Conservation (phyloP, 1,140 invertebrate species). For the Calliopsis andreniformis region DNA sequence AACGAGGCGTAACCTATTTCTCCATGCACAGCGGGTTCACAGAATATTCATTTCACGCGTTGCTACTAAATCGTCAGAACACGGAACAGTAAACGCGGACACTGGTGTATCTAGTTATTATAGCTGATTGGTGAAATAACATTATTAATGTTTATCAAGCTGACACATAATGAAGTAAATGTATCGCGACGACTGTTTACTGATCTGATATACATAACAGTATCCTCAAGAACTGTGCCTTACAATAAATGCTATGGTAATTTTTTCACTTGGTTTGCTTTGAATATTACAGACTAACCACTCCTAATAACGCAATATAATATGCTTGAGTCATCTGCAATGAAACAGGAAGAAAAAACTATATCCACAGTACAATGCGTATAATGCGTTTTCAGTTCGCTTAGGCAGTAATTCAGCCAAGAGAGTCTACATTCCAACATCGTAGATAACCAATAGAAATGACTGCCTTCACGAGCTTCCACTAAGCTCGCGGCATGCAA, state of each 20-base stretch:
- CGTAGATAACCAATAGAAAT: constrained; percentile 52
- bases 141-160: constrained; percentile 53
- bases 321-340: neutral
- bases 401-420: constrained; percentile 20
- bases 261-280: neutral
- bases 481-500: constrained; percentile 40
- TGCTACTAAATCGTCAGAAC: constrained; percentile 8
- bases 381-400: constrained; percentile 28
- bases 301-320: too few relatives aligned
- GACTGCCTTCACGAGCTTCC: constrained; percentile 24
- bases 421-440: neutral
- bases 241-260: neutral
- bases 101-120: constrained; percentile 38
- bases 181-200: neutral
- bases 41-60: constrained; percentile 32
- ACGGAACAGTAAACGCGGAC: constrained; percentile 43
- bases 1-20: neutral
- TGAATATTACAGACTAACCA: too few relatives aligned
- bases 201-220: neutral
- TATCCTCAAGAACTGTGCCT: too few relatives aligned
- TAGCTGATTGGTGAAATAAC: constrained; percentile 56
- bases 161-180: neutral
- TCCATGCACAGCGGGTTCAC: constrained; percentile 16
- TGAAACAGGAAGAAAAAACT: too few relatives aligned
- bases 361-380: too few relatives aligned